Conservation (phyloP, 2,113 vertebrate genomes). For the Bos indicus region DNA sequence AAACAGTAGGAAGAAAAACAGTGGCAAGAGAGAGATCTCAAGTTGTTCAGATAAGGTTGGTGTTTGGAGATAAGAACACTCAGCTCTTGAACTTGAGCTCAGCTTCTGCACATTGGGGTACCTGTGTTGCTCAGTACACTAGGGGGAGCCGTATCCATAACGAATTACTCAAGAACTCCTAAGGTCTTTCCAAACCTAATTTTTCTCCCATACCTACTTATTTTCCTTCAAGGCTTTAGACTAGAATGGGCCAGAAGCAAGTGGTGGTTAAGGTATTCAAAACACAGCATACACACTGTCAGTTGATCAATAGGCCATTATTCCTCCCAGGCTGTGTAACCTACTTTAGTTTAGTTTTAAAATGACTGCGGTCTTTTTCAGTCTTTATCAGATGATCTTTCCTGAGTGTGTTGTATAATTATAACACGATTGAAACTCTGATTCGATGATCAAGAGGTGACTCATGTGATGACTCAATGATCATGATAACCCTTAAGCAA, state of each 20-base stretch:
- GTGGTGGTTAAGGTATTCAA: not conserved
- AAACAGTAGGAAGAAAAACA: no score
- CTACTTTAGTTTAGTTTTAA: not conserved
- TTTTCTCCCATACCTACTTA: not conserved
- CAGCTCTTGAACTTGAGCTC: not conserved
- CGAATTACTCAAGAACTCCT: slow-evolving; percentile 16
- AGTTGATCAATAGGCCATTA: not conserved
- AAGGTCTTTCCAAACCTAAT: not conserved
- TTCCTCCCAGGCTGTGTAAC: not conserved
- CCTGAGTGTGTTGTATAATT: not conserved
- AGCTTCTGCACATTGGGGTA: not conserved
- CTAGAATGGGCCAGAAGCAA: not conserved
- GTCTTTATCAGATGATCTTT: not conserved
- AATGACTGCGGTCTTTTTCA: not conserved
- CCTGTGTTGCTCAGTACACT: slow-evolving; percentile 55
- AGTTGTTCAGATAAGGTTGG: not conserved
- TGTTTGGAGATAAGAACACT: not conserved
- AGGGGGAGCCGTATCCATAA: slow-evolving; percentile 76
- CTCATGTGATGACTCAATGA: not conserved
- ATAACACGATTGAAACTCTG: not conserved
- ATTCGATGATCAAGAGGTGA: not conserved
- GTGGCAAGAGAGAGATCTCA: not conserved
- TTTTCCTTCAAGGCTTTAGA: not conserved
- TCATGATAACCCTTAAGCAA: not conserved
- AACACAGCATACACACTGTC: not conserved